Conservation (phyloP, 2,797 vertebrate genomes). For the Anabas testudineus region DNA sequence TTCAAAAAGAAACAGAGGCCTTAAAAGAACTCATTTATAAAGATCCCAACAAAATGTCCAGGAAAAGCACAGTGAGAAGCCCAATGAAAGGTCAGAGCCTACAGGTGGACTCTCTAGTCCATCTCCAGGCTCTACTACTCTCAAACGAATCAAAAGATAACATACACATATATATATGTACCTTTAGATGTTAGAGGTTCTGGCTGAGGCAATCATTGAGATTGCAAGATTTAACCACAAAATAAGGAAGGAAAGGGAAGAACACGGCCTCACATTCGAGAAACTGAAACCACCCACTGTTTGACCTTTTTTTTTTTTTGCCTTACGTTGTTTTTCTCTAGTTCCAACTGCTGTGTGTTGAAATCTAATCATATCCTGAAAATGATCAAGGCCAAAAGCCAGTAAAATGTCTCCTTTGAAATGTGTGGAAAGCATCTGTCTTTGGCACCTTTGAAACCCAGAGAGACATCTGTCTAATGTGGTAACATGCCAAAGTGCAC, state of each 20-base stretch:
- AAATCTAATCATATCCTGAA: constrained; percentile 74
- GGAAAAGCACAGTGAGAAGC: too few species aligned
- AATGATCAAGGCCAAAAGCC: constrained; percentile 76
- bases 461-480: constrained; percentile 68
- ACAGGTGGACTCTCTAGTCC: constrained; percentile 60
- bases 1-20: background rate
- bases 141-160: too few species aligned
- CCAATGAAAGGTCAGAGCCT: constrained; percentile 67
- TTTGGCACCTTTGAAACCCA: constrained; percentile 65
- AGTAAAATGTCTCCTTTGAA: constrained; percentile 80
- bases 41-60: too few species aligned
- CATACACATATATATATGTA: too few species aligned
- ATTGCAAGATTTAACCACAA: too few species aligned
- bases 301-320: constrained; percentile 14
- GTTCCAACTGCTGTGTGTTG: constrained; percentile 63
- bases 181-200: background rate
- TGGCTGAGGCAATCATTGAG: background rate
- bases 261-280: constrained; percentile 3
- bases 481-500: constrained; percentile 21
- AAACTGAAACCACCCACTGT: background rate
- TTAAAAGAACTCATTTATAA: background rate
- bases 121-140: too few species aligned
- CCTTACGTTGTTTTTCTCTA: constrained; percentile 30
- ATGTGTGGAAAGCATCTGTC: constrained; percentile 80
- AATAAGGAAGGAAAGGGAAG: background rate